Conservation (phyloP, 2,888 invertebrate species). For the Deladenus siricidicola region DNA sequence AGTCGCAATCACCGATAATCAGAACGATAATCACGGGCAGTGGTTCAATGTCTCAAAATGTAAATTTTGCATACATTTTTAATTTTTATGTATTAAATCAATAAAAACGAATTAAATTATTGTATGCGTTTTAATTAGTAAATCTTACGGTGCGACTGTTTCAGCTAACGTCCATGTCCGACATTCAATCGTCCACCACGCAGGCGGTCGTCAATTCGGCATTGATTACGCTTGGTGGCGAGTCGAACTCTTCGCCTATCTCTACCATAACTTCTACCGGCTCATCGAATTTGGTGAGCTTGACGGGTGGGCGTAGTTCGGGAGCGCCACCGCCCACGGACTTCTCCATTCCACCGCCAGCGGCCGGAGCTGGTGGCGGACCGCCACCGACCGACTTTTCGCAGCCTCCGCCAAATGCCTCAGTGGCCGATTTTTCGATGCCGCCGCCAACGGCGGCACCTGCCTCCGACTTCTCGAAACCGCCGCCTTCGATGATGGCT, state of each 20-base stretch:
- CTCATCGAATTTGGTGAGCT: neutral
- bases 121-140: no score
- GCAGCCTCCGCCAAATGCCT: neutral
- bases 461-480: no score
- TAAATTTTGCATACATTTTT: no score
- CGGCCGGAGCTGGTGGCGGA: neutral
- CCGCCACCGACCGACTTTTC: no score
- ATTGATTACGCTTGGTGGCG: neutral
- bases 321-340: neutral
- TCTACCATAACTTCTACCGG: neutral
- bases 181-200: no score
- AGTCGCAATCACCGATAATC: constrained; percentile 13
- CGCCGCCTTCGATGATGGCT: neutral
- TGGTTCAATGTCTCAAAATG: constrained; percentile 6
- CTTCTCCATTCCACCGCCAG: constrained; percentile 13
- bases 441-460: constrained; percentile 8
- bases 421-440: constrained; percentile 9
- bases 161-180: no score
- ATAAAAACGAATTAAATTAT: no score
- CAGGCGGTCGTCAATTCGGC: neutral
- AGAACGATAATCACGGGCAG: constrained; percentile 17
- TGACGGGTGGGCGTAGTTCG: constrained; percentile 12
- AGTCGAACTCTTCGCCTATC: neutral
- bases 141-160: no score
- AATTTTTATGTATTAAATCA: no score